Conservation (phyloP, 1,140 invertebrate genomes). For the Phocides pigmalion region DNA sequence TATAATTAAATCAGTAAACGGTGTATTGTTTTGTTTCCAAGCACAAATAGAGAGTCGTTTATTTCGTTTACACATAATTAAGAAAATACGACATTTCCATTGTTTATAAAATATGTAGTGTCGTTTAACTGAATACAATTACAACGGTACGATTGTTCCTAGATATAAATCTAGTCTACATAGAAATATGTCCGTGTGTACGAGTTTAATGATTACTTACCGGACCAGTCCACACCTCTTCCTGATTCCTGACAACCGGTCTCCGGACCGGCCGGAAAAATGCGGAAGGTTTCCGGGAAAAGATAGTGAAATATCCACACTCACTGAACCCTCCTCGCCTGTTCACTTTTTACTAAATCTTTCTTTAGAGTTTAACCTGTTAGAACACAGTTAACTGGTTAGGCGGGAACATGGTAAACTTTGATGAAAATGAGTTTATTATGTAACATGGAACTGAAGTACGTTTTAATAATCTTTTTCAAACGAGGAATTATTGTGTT, state of each 20-base stretch:
- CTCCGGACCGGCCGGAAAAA: slow-evolving; percentile 33
- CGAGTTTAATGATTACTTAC: slow-evolving; percentile 40
- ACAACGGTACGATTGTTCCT: not conserved
- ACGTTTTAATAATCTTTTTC: too few relatives aligned
- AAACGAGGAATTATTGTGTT: too few relatives aligned
- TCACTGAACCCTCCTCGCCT: slow-evolving; percentile 9
- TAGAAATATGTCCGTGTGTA: slow-evolving; percentile 4
- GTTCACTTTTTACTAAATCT: slow-evolving; percentile 17
- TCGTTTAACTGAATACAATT: not conserved
- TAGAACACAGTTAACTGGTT: not conserved
- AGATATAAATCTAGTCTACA: slow-evolving; percentile 7
- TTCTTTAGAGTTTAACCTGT: slow-evolving; percentile 26
- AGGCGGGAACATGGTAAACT: not conserved
- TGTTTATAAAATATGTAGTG: not conserved
- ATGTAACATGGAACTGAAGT: too few relatives aligned
- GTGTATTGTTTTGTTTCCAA: too few relatives aligned
- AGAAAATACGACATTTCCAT: not conserved
- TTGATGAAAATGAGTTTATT: too few relatives aligned
- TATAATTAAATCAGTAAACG: too few relatives aligned
- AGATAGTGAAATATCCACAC: slow-evolving; percentile 42
- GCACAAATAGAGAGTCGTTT: too few relatives aligned
- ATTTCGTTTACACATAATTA: too few relatives aligned
- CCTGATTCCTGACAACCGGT: slow-evolving; percentile 46
- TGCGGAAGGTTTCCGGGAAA: slow-evolving; percentile 41
- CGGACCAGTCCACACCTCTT: slow-evolving; percentile 36